phyloP scores from a whole-genome alignment of 1,140 invertebrate genomes.

The Drosophila tani region DNA sequence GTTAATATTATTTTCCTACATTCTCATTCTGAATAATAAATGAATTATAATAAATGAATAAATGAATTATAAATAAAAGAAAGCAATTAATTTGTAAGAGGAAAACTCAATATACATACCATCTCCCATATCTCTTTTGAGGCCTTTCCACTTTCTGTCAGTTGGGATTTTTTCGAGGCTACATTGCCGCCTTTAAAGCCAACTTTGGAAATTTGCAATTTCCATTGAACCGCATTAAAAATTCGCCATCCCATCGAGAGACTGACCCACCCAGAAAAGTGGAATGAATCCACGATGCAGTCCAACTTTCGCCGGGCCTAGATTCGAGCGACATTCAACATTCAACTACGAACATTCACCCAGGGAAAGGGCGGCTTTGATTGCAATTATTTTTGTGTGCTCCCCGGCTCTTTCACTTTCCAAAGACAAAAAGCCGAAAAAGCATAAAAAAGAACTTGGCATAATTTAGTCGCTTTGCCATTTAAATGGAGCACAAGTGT shows the following conservation, averaged over 20 bases:
- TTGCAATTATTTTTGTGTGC: conserved; percentile 49
- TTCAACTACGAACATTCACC: conserved; percentile 32
- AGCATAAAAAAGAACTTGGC: conserved; percentile 58
- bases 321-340: conserved; percentile 38
- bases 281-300: conserved; percentile 1
- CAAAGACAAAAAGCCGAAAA: conserved; percentile 36
- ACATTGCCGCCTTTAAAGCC: conserved; percentile 1
- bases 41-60: no score
- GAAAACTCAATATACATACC: no score
- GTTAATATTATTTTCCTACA: not conserved
- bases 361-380: conserved; percentile 53
- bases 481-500: conserved; percentile 82
- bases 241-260: conserved; percentile 32
- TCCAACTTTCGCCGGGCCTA: conserved; percentile 42
- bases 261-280: conserved; percentile 46
- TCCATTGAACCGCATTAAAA: conserved; percentile 43
- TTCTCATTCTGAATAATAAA: no score
- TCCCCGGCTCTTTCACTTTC: conserved; percentile 55
- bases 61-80: not conserved
- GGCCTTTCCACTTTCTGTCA: not conserved
- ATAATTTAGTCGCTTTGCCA: conserved; percentile 64
- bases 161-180: not conserved
- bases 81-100: not conserved
- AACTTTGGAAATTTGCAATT: conserved; percentile 33
- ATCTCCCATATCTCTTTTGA: not conserved